Conservation (phyloP, 2,797 vertebrate species). For the Intellagama lesueurii region DNA sequence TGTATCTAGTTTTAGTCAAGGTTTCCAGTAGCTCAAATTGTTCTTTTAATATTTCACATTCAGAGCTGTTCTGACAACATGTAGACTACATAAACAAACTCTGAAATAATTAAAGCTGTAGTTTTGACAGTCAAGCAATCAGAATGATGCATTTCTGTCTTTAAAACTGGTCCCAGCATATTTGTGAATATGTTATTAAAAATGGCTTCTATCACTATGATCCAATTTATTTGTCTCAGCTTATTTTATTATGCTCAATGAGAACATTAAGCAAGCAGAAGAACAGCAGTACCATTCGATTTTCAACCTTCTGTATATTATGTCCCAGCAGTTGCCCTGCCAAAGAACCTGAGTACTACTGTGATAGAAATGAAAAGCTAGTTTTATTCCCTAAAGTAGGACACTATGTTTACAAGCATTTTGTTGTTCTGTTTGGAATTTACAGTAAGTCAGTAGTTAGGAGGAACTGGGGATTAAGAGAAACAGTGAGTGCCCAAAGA, state of each 20-base stretch:
- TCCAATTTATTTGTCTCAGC: neutral
- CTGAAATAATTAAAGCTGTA: constrained; percentile 19
- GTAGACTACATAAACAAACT: constrained; percentile 14
- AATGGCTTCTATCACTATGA: neutral
- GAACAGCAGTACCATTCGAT: neutral
- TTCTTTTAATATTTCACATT: constrained; percentile 34
- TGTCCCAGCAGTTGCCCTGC: too few relatives aligned
- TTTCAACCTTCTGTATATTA: too few relatives aligned
- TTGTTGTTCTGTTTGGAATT: too few relatives aligned
- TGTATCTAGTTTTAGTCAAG: neutral
- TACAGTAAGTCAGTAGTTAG: too few relatives aligned
- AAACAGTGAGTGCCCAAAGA: too few relatives aligned
- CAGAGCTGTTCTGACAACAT: constrained; percentile 9
- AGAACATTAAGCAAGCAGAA: neutral
- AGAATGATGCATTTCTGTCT: neutral
- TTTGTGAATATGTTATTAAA: constrained; percentile 2
- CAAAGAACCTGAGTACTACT: too few relatives aligned
- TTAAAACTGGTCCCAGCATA: neutral
- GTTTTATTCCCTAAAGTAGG: too few relatives aligned
- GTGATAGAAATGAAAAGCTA: too few relatives aligned
- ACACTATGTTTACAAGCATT: too few relatives aligned
- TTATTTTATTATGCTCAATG: neutral
- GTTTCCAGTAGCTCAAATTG: constrained; percentile 1
- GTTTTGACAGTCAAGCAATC: neutral
- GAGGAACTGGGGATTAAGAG: too few relatives aligned